A percentile compares a stretch with the other conserved stretches of the same genome.
These are phyloP conservation scores for Chrysogorgia sp. DNA, from an alignment of 92 coral and sea anemone genomes.

Conservation along the genomic window DNA sequence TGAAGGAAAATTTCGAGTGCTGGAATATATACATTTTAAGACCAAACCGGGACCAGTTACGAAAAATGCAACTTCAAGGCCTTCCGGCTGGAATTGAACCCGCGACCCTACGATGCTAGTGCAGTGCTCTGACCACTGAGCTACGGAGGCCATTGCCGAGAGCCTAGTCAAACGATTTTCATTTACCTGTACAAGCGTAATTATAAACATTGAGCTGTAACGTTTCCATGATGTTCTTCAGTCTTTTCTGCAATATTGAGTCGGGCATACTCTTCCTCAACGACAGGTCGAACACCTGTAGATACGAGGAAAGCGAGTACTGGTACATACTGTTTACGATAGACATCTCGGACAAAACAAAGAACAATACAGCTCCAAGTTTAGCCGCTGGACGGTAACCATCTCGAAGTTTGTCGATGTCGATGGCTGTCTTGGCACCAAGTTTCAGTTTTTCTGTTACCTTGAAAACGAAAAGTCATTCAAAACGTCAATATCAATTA, in stretches of 20 bases:
- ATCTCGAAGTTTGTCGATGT: conserved; percentile 98
- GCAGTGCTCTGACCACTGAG: no score
- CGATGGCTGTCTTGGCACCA: conserved; percentile 98
- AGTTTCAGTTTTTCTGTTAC: conserved; percentile 96
- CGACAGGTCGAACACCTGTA: conserved; percentile 92
- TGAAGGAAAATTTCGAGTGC: no score
- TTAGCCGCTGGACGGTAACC: conserved; percentile 99
- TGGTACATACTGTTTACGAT: conserved; percentile 99
- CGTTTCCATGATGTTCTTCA: conserved; percentile 97
- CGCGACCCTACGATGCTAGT: no score
- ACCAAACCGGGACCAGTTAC: no score
- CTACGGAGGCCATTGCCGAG: no score
- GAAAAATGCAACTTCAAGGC: no score
- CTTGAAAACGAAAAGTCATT: conserved; percentile 29
- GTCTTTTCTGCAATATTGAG: conserved; percentile 87
- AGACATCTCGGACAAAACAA: conserved; percentile 98
- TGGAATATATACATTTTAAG: no score
- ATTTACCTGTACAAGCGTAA: conserved; percentile 98
- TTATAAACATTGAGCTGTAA: conserved; percentile 90
- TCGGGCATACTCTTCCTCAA: conserved; percentile 95
- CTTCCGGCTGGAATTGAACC: no score
- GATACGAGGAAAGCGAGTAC: conserved; percentile 91
- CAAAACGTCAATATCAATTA: not conserved
- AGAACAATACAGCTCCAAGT: conserved; percentile 97
- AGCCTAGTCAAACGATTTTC: not conserved